These are phyloP conservation scores for Salvelinus sp. DNA, from an alignment of 2,113 vertebrate genomes.

Conservation along the genomic window DNA sequence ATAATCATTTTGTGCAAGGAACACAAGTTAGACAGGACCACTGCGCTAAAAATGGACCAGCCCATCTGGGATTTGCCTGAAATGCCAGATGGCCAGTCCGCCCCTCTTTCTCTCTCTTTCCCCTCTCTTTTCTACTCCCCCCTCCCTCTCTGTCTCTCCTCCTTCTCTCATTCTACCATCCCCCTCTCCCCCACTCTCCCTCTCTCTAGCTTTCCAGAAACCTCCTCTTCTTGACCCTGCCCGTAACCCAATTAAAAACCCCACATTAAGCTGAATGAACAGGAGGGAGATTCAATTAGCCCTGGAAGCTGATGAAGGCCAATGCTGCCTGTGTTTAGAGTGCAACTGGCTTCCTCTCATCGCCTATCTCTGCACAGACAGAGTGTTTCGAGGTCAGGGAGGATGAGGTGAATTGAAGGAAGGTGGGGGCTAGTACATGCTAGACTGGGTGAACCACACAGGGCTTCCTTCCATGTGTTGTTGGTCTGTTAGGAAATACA, in stretches of 20 bases:
- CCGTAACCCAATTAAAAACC: slow-evolving; percentile 27
- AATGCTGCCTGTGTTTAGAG: neutral
- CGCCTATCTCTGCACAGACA: neutral
- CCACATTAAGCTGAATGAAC: slow-evolving; percentile 37
- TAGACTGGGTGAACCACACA: neutral
- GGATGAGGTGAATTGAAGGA: neutral
- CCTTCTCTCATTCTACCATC: neutral
- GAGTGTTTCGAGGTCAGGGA: slow-evolving; percentile 15
- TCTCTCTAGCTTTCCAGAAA: slow-evolving; percentile 13
- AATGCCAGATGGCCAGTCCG: too few species aligned
- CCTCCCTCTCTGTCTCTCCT: neutral
- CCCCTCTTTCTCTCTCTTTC: neutral
- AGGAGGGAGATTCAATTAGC: slow-evolving; percentile 31
- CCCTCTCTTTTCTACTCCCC: neutral
- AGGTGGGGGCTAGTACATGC: too few species aligned
- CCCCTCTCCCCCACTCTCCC: neutral
- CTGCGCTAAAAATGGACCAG: too few species aligned
- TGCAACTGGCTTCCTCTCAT: slow-evolving; percentile 3
- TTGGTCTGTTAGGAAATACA: too few species aligned
- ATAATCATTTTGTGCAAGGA: too few species aligned
- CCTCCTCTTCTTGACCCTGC: slow-evolving; percentile 26
- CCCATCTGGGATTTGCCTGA: too few species aligned
- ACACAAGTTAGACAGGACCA: too few species aligned
- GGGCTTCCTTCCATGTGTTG: neutral
- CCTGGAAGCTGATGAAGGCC: slow-evolving; percentile 11